Evolutionary conservation across 2,888 invertebrate species (phyloP).

Genomic region (Eumacrocentrus americanus): DNA sequence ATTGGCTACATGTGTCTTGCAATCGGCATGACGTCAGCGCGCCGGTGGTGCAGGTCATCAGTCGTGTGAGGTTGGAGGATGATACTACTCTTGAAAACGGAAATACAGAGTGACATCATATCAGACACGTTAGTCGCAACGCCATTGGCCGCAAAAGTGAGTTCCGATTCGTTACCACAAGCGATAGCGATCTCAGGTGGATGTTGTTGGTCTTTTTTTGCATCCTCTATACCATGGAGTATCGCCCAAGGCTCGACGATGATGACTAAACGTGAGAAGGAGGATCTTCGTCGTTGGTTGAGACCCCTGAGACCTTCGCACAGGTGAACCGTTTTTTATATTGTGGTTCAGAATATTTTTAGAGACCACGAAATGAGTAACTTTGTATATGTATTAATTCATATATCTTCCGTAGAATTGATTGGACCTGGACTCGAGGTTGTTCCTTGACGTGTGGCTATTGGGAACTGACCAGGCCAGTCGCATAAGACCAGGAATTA

Average conservation of each 20-base stretch:
- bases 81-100: slow-evolving; percentile 21
- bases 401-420: not conserved
- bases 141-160: slow-evolving; percentile 23
- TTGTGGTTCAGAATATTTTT: slow-evolving; percentile 5
- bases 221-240: not conserved
- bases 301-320: slow-evolving; percentile 12
- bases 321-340: slow-evolving; percentile 7
- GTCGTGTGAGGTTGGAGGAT: slow-evolving; percentile 11
- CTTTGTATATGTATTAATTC: not conserved
- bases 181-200: slow-evolving; percentile 26
- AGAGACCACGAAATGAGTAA: not conserved
- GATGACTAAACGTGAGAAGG: slow-evolving; percentile 30
- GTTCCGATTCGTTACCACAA: slow-evolving; percentile 27
- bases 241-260: slow-evolving; percentile 29
- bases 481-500: slow-evolving; percentile 9
- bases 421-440: not conserved
- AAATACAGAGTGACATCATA: slow-evolving; percentile 29
- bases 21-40: slow-evolving; percentile 24
- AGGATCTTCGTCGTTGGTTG: slow-evolving; percentile 15
- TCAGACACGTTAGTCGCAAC: slow-evolving; percentile 7
- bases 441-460: not conserved
- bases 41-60: slow-evolving; percentile 27
- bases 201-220: slow-evolving; percentile 14
- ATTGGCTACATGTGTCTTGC: slow-evolving; percentile 5
- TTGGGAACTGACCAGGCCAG: not conserved